Evolutionary conservation across 2,888 invertebrate genomes (phyloP).

Genomic region (Cephus nigrinus): DNA sequence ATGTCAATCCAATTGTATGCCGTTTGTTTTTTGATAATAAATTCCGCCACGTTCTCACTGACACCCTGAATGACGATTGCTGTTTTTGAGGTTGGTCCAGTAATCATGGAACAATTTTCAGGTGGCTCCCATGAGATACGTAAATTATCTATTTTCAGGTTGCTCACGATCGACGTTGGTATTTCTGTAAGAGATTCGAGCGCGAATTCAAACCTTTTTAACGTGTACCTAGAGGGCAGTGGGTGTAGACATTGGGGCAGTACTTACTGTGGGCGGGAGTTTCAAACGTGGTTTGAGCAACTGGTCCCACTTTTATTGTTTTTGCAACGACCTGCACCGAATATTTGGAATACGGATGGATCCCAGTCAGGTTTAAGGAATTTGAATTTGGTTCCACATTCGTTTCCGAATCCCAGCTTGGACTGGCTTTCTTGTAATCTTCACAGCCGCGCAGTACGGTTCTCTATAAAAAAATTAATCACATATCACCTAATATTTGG

Average conservation of each 20-base stretch:
- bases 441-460: background rate
- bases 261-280: constrained; percentile 25
- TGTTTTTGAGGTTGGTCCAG: constrained; percentile 28
- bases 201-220: background rate
- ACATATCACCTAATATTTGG: too few relatives aligned
- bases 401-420: background rate
- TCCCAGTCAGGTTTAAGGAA: background rate
- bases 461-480: constrained; percentile 14
- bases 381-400: background rate
- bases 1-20: too few relatives aligned
- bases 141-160: constrained; percentile 22
- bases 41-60: constrained; percentile 20
- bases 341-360: constrained; percentile 38
- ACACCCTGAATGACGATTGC: constrained; percentile 31
- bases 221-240: too few relatives aligned
- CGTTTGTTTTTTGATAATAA: constrained; percentile 1
- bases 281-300: background rate
- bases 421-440: background rate
- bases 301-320: constrained; percentile 26
- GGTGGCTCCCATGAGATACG: constrained; percentile 37
- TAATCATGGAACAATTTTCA: constrained; percentile 38
- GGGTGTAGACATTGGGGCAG: too few relatives aligned
- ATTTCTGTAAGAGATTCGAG: constrained; percentile 28
- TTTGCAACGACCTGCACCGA: constrained; percentile 29
- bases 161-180: constrained; percentile 32